Base-by-base conservation (phyloP, 2,888 invertebrate genomes). In the Napeogenes inachia region DNA sequence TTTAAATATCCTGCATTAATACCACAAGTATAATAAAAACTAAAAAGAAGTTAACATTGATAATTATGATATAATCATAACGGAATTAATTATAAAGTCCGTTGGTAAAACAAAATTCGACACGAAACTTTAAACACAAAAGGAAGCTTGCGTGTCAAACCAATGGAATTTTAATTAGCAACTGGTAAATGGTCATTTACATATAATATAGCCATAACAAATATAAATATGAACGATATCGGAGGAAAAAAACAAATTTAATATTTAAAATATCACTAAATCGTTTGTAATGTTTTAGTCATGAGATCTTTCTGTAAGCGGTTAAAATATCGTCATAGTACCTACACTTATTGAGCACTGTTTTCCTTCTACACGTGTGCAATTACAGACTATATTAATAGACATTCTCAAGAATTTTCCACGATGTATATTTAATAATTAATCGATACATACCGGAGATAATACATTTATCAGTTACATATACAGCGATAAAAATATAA, bases 111-210 rank as follows among this genome's bases (percentile, higher is more conserved):
- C 69, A 72, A 71, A 80, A 82, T 81, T 78, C 70, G 73, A 80
- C 74, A 79, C 76, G 72, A 77, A 73, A 78, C 76, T 74, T 71
- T 76, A 47, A 74, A 82, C 80, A 82, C 80, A 84, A 79, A 77
- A 78, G 70, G 75, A 68, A 75, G 73, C 69, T 73, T 76, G 77
- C 80, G 80, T 77, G 80, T 76, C 75, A 77, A 75, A 71, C 73
- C 86, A 87, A 87, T 81, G 80, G 87, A 86, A 89, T 88, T 84
- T 85, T 85, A 88, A 88, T 87, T 84, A 85, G 82, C 72, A 75
- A 75, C 76, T 76, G 83, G 83, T 84, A 86, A 82, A 82, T 79
- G 72, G 75, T 71, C 78, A 86, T 88, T 80, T 84, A 79, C 87
- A 87, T 89, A 84, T 83, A 80, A 84, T 84, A 21, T 82, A 85